Evolutionary conservation across 2,113 vertebrate species (phyloP), one percentile per base, ranked within the genome.

Genomic region (Sylvia atricapilla): DNA sequence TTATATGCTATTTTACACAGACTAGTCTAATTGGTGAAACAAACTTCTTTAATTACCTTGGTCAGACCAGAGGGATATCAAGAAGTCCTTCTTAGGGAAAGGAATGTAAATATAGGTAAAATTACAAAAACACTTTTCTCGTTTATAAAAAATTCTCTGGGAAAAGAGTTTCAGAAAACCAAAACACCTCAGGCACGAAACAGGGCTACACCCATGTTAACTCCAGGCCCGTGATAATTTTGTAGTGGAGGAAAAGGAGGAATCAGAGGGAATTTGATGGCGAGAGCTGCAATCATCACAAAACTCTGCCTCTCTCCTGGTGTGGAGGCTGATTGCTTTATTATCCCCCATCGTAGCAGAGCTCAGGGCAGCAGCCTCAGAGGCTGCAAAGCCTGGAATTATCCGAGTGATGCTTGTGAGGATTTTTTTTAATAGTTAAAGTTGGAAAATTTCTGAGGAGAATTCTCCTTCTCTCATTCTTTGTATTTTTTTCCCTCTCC

Each of bases 261-360:
- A 30, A 17, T 79, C 78, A 12, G 88, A 66, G 88, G 79, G 88
- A 46, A 88, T 93, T 70, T 28, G 62, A 56, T 85, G 70, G 87
- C 7, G 19, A 88, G 80, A 87, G 66, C 81, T 76, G 95, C 69
- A 89, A 79, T 93, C 89, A 87, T 52, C 91, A 22, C 55, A 28
- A 44, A 87, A 15, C 52, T 94, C 58, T 56, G 62, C 25, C 79
- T 81, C 33, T 87, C 68, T 39, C 67, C 56, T 47, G 19, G 33
- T 5, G 68, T 0, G 52, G 70, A 64, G 60, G 25, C 43, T 80
- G 79, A 94, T 91, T 90, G 82, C 82, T 95, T 91, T 67, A 84
- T 94, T 47, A 64, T 67, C 18, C 56, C 76, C 39, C 35, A 70
- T 67, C 64, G 73, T 1, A 0, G 85, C 60, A 15, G 11, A 2